Base-by-base conservation (phyloP, 2,113 vertebrate species). In the Tychaedon coryphoeus region DNA sequence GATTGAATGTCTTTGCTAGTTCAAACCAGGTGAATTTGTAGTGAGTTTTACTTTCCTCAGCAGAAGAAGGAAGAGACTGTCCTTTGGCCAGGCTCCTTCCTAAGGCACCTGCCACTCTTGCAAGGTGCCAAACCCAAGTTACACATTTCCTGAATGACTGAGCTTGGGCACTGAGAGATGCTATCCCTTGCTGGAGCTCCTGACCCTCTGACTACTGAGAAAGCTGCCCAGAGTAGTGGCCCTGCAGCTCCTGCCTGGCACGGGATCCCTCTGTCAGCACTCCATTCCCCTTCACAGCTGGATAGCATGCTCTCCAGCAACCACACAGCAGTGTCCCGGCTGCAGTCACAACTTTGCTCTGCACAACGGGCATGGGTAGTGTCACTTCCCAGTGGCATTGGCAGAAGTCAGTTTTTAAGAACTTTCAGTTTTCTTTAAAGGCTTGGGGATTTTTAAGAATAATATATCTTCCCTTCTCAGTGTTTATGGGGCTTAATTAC, bases 281-380 rank as follows among this genome's bases (percentile, higher is more conserved):
- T 11, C 23, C 61, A 22, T 23, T 73, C 19, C 14, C 34, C 10
- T 58, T 56, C 40, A 26, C 40, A 71, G 18, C 19, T 70, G 36
- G 50, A 29, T 31, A 42, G 8, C 1, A 0, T n/a, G 17, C 8
- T 74, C 60, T 73, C 16, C 61, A 45, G 56, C 10, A 65, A 25
- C 10, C 12, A 19, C 15, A 14, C 6, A 5, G 7, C 2, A 29
- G 14, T 31, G 33, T 31, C 43, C 17, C 34, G 60, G 58, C 54
- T 69, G 50, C 54, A 76, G 29, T 28, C 25, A 48, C 38, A 48
- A 6, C 34, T 79, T 75, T 5, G 10, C 9, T 67, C 24, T 76
- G 48, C 26, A 36, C 20, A 42, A 12, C 0, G 1, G 20, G 12
- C 0, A 0, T 33, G 17, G 18, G 25, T 45, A 70, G 12, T 23